phyloP scores from a whole-genome alignment of 2,888 invertebrate genomes.

The Rotaria socialis region DNA sequence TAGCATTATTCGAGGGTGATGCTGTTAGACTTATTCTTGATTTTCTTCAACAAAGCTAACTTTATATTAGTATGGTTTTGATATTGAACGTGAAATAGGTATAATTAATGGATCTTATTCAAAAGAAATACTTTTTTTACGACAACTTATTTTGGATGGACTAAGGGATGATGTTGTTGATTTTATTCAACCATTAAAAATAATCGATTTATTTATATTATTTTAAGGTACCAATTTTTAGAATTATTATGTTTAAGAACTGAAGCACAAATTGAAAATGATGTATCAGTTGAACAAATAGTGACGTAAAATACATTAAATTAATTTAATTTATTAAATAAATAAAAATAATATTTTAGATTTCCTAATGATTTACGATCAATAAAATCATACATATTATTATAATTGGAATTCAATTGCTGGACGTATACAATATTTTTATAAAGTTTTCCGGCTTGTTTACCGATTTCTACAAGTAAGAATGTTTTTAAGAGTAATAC shows the following conservation, averaged over 20 bases:
- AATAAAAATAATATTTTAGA: too few relatives aligned
- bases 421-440: slow-evolving; percentile 81
- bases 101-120: slow-evolving; percentile 81
- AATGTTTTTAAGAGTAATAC: too few relatives aligned
- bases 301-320: slow-evolving; percentile 20
- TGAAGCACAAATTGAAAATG: slow-evolving; percentile 63
- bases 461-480: slow-evolving; percentile 37
- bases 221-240: slow-evolving; percentile 84
- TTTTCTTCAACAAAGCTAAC: slow-evolving; percentile 70
- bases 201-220: slow-evolving; percentile 70
- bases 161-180: slow-evolving; percentile 96
- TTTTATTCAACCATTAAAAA: slow-evolving; percentile 84
- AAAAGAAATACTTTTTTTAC: slow-evolving; percentile 84
- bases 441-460: slow-evolving; percentile 70
- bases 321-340: not conserved
- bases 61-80: slow-evolving; percentile 81
- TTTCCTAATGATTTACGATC: slow-evolving; percentile 76
- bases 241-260: slow-evolving; percentile 87
- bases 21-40: slow-evolving; percentile 64
- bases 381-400: slow-evolving; percentile 81
- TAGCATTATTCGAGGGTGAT: slow-evolving; percentile 51
- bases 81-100: slow-evolving; percentile 80
- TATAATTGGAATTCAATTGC: slow-evolving; percentile 94
- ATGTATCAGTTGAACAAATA: slow-evolving; percentile 44
- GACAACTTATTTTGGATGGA: slow-evolving; percentile 89